phyloP scores from a whole-genome alignment of 2,113 vertebrate genomes.

The Pteronura brasiliensis region DNA sequence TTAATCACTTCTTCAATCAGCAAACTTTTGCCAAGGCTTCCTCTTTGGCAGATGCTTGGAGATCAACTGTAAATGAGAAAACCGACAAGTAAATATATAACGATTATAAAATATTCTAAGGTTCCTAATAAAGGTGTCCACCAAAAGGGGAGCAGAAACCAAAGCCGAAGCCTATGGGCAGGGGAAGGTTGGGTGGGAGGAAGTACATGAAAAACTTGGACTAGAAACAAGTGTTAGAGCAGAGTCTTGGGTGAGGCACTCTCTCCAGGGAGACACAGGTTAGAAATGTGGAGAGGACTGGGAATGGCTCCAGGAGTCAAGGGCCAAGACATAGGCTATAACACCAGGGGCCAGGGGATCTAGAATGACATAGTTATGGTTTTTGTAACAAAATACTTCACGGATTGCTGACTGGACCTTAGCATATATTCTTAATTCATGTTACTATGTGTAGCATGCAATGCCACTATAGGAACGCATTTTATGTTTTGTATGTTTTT shows the following conservation, averaged over 20 bases:
- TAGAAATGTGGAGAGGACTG: not conserved
- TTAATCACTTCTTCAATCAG: not conserved
- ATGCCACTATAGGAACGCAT: fast-evolving
- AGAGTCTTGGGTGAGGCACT: not conserved
- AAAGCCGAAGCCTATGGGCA: fast-evolving
- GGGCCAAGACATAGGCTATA: not conserved
- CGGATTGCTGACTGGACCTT: not conserved
- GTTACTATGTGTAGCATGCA: fast-evolving
- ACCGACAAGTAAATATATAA: not conserved
- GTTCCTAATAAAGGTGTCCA: not conserved
- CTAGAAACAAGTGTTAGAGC: not conserved
- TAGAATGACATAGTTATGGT: fast-evolving
- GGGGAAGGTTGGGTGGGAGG: fast-evolving
- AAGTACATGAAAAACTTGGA: not conserved
- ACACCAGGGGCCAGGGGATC: not conserved
- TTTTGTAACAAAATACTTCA: not conserved
- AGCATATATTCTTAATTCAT: not conserved
- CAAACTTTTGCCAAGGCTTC: fast-evolving
- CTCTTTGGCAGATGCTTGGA: not conserved
- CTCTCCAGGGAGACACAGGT: not conserved
- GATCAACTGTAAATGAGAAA: not conserved
- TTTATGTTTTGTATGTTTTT: not conserved
- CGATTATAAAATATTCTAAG: not conserved
- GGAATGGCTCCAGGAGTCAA: not conserved
- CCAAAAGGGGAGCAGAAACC: not conserved